Conservation (phyloP, 1,140 invertebrate species). For the Papilio xuthus region DNA sequence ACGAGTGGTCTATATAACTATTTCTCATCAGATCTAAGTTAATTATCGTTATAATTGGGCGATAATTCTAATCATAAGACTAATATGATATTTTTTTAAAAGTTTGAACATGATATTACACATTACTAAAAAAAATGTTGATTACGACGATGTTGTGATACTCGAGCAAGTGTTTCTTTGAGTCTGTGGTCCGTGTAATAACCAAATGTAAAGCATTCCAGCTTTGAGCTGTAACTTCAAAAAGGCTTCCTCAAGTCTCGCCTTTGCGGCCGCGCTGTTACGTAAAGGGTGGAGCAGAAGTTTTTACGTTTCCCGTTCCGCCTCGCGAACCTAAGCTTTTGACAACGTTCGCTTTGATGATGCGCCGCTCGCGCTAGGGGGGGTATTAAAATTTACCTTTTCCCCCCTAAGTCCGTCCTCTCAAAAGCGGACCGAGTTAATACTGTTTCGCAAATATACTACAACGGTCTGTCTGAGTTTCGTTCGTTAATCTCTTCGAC, state of each 20-base stretch:
- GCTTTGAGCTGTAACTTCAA: slow-evolving; percentile 72
- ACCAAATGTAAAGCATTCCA: slow-evolving; percentile 73
- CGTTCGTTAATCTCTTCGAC: slow-evolving; percentile 44
- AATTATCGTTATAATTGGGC: neutral
- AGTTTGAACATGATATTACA: no score
- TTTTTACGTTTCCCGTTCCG: slow-evolving; percentile 77
- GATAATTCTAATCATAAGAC: neutral
- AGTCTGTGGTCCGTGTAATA: slow-evolving; percentile 59
- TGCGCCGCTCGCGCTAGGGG: slow-evolving; percentile 51
- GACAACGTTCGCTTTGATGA: slow-evolving; percentile 75
- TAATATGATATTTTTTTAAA: no score
- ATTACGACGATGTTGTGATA: neutral
- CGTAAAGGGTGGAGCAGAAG: slow-evolving; percentile 75
- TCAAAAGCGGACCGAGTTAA: slow-evolving; percentile 67
- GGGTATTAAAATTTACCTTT: slow-evolving; percentile 75
- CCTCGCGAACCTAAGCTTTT: slow-evolving; percentile 70
- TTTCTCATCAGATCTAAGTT: neutral
- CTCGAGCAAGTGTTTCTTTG: slow-evolving; percentile 18
- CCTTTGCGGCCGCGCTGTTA: slow-evolving; percentile 61
- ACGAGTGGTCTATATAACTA: neutral
- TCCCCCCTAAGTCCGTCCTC: slow-evolving; percentile 60
- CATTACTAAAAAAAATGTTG: neutral
- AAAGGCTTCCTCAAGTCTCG: slow-evolving; percentile 67
- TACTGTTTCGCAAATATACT: slow-evolving; percentile 51
- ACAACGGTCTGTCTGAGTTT: slow-evolving; percentile 39